Conservation (phyloP, 2,797 vertebrate genomes). For the Falco concolor region DNA sequence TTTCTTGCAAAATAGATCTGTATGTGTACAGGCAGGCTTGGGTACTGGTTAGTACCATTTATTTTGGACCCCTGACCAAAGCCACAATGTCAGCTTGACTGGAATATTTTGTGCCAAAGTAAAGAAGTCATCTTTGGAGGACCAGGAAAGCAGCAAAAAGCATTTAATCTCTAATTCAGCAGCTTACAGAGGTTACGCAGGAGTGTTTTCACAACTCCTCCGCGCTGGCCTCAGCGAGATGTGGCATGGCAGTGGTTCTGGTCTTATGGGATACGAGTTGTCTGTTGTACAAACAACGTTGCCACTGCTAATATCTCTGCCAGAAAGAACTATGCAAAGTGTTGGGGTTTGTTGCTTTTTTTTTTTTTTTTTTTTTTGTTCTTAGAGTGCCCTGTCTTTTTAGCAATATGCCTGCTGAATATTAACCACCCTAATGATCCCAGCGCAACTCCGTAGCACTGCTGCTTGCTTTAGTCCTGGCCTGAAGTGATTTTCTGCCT, state of each 20-base stretch:
- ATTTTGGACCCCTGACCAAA: not conserved
- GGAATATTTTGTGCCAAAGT: not conserved
- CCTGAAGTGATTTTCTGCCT: slow-evolving; percentile 23
- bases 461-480: not conserved
- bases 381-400: slow-evolving; percentile 3
- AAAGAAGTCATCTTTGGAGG: not conserved
- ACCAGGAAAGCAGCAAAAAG: not conserved
- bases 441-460: not conserved
- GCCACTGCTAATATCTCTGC: not conserved
- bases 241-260: not conserved
- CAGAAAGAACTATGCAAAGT: not conserved
- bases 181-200: not conserved
- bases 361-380: not conserved
- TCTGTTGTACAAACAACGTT: not conserved
- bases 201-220: not conserved
- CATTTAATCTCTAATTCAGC: not conserved
- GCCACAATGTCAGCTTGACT: not conserved
- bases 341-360: not conserved
- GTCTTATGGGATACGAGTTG: not conserved
- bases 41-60: not conserved
- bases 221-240: not conserved
- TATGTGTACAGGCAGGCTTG: not conserved
- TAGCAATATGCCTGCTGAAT: slow-evolving; percentile 45
- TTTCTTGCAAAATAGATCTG: not conserved
- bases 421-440: slow-evolving; percentile 44